A percentile compares a stretch with the other conserved stretches of the same genome.
Evolutionary conservation across 2,888 invertebrate species (phyloP).

Genomic region (Stramonita haemastoma): DNA sequence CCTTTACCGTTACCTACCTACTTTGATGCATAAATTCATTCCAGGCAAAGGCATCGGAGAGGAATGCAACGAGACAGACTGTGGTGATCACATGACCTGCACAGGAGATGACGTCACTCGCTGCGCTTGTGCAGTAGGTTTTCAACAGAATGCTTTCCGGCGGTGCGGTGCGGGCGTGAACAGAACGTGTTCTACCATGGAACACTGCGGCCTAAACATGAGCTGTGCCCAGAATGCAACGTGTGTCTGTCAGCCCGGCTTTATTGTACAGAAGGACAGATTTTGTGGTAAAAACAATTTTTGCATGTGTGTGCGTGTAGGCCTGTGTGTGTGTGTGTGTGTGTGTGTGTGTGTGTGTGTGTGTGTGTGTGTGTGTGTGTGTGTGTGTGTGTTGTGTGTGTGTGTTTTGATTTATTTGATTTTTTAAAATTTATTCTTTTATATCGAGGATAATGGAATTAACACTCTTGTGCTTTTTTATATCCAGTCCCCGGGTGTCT

Average conservation of each 20-base stretch:
- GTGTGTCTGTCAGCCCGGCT: neutral
- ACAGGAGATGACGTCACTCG: neutral
- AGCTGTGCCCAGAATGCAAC: neutral
- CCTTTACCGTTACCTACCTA: no score
- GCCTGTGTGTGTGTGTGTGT: no score
- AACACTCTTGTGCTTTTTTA: no score
- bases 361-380: neutral
- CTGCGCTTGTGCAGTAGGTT: neutral
- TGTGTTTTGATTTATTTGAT: neutral
- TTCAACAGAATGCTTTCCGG: neutral
- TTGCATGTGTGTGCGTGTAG: no score
- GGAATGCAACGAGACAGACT: neutral
- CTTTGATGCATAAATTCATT: no score
- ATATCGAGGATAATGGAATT: no score
- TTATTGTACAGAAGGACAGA: neutral
- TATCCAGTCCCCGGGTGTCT: no score
- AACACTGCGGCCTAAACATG: conserved; percentile 25
- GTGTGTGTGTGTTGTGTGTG: conserved; percentile 10
- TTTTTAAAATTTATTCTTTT: no score
- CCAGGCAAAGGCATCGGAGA: neutral
- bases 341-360: neutral
- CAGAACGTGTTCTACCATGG: neutral
- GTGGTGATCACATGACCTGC: no score
- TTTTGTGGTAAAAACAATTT: neutral
- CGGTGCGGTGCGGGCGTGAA: conserved; percentile 2